These are phyloP conservation scores for Hystrix cristata DNA, from an alignment of 2,113 vertebrate genomes.

Conservation along the genomic window DNA sequence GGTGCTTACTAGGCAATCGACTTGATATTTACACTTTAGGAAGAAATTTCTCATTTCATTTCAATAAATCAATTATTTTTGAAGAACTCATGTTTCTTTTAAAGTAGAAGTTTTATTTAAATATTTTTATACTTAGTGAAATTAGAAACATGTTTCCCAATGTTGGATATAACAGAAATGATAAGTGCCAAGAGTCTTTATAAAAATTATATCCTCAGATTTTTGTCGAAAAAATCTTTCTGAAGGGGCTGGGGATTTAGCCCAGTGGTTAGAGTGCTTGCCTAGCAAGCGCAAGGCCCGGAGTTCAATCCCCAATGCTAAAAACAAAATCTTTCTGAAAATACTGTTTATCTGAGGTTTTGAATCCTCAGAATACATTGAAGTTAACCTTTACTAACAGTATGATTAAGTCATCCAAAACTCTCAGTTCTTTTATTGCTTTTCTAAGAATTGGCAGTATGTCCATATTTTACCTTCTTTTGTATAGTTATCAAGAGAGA, in stretches of 20 bases:
- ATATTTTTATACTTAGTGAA: neutral
- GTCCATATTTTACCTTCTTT: neutral
- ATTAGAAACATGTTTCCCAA: slow-evolving; percentile 18
- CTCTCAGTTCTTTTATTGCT: slow-evolving; percentile 4
- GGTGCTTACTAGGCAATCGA: no score
- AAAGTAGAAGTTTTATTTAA: neutral
- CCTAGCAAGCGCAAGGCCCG: no score
- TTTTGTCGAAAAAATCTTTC: slow-evolving; percentile 45
- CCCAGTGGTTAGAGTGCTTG: no score
- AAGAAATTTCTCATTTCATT: neutral
- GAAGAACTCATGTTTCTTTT: neutral
- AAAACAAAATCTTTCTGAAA: slow-evolving; percentile 30
- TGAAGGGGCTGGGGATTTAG: neutral
- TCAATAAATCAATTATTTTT: slow-evolving; percentile 31
- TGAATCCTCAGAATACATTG: slow-evolving; percentile 9
- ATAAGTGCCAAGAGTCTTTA: neutral
- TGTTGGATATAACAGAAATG: neutral
- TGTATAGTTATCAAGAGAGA: slow-evolving; percentile 11
- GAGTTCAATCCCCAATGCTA: no score
- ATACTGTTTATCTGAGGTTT: slow-evolving; percentile 13
- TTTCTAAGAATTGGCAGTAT: neutral
- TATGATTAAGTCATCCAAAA: neutral
- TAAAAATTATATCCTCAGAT: slow-evolving; percentile 29
- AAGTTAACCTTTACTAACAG: slow-evolving; percentile 37
- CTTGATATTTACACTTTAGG: neutral